phyloP scores from a whole-genome alignment of 2,113 vertebrate species.

The Lagopus leucura region DNA sequence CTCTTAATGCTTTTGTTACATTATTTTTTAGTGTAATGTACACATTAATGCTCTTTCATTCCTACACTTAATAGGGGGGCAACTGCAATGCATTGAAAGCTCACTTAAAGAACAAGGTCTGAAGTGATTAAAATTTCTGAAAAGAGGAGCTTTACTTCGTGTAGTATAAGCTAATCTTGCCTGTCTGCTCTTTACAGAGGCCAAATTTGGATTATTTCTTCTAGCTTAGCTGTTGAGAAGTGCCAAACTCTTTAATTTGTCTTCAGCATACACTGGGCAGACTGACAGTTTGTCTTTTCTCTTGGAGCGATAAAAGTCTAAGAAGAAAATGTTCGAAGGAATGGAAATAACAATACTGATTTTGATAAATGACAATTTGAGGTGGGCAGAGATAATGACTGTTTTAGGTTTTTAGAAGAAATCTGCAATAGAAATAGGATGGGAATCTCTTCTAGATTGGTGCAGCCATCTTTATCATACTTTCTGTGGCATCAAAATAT shows the following conservation, averaged over 20 bases:
- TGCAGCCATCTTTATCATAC: background rate
- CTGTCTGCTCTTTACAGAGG: background rate
- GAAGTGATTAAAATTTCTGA: background rate
- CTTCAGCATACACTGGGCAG: background rate
- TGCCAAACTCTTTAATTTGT: background rate
- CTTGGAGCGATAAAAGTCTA: background rate
- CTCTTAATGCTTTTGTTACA: background rate
- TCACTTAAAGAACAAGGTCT: background rate
- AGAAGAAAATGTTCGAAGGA: background rate
- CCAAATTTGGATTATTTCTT: background rate
- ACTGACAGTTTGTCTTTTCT: background rate
- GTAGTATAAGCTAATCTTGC: background rate
- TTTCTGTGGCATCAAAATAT: background rate
- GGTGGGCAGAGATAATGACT: background rate
- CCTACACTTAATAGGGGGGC: background rate
- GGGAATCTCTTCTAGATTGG: background rate
- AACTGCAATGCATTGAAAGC: background rate
- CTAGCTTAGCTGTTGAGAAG: background rate
- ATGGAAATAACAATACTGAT: background rate
- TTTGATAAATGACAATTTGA: background rate
- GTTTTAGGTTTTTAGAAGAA: background rate
- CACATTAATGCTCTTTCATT: background rate
- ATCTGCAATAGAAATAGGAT: background rate
- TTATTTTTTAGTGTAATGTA: background rate
- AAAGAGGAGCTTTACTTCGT: background rate